Evolutionary conservation across 1,140 invertebrate species (phyloP).

Genomic region (Caenorhabditis brenneri): DNA sequence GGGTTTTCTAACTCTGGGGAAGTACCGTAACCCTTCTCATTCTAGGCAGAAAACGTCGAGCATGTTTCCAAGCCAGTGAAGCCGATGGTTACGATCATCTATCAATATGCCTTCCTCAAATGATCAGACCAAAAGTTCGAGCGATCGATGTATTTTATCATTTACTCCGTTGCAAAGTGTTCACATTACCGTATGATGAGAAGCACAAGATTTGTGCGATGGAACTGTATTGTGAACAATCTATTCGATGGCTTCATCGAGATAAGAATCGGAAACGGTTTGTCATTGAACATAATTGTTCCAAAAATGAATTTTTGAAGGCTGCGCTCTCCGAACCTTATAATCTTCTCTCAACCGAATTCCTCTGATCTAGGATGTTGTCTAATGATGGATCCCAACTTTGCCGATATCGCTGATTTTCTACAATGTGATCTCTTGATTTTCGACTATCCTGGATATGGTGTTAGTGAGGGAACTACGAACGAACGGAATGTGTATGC

Average conservation of each 20-base stretch:
- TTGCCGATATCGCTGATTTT: slow-evolving; percentile 56
- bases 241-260: slow-evolving; percentile 9
- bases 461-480: slow-evolving; percentile 47
- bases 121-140: slow-evolving; percentile 26
- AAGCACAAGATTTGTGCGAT: slow-evolving; percentile 43
- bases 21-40: neutral
- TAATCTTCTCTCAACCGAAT: slow-evolving; percentile 55
- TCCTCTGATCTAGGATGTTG: slow-evolving; percentile 50
- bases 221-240: slow-evolving; percentile 38
- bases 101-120: slow-evolving; percentile 31
- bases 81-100: slow-evolving; percentile 24
- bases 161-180: slow-evolving; percentile 32
- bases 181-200: neutral
- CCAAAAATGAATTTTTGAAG: too few relatives aligned
- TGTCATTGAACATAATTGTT: too few relatives aligned
- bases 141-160: slow-evolving; percentile 47
- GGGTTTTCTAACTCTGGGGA: too few relatives aligned
- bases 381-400: slow-evolving; percentile 56
- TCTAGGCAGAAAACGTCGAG: neutral
- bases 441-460: slow-evolving; percentile 57
- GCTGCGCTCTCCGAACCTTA: slow-evolving; percentile 46
- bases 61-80: slow-evolving; percentile 41
- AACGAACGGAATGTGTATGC: slow-evolving; percentile 46
- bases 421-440: slow-evolving; percentile 53
- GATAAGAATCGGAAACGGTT: neutral